Base-by-base conservation (phyloP, 2,113 vertebrate genomes). In the Sphaerodactylus townsendi region DNA sequence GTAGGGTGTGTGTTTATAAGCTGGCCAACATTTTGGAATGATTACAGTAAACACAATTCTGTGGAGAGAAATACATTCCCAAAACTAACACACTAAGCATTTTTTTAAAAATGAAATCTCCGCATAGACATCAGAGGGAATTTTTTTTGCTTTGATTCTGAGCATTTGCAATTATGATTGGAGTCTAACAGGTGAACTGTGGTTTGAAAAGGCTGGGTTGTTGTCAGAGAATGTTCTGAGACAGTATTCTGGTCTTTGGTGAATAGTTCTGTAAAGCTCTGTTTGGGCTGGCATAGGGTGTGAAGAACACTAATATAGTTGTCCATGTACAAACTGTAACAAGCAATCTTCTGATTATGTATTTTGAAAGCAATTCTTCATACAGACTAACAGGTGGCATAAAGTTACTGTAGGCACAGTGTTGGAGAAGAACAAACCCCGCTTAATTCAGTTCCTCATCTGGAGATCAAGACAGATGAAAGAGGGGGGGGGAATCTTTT, bases 311-410 rank as follows among this genome's bases (percentile, higher is more conserved):
- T 83, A 85, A 92, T 89, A 89, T 93, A 95, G 92, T 92, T 95
- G 95, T 95, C 95, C 86, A 48, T 89, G 91, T 89, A 93, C 95
- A 96, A 59, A 93, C 90, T 95, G 92, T 86, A 92, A 92, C 88
- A 90, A 85, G 94, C 94, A 96, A 91, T 92, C 92, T 91, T 93
- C 92, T 77, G 76, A 93, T 92, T 95, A 93, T 95, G 84, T 82
- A 90, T 89, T 91, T 84, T 87, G 82, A 88, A 86, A 92, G 90
- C 91, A 82, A 85, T 92, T 92, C 92, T 93, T 90, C 84, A 90
- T 82, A 66, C 86, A 87, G 84, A 48, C 89, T 85, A 92, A 95
- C 95, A 95, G 93, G 94, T 94, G 94, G 88, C 85, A 68, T 87
- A 41, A 80, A 88, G 85, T 90, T 62, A 81, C 87, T 93, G 90